These are phyloP conservation scores for Pavo muticus DNA, from an alignment of 2,113 vertebrate genomes.

Conservation along the genomic window DNA sequence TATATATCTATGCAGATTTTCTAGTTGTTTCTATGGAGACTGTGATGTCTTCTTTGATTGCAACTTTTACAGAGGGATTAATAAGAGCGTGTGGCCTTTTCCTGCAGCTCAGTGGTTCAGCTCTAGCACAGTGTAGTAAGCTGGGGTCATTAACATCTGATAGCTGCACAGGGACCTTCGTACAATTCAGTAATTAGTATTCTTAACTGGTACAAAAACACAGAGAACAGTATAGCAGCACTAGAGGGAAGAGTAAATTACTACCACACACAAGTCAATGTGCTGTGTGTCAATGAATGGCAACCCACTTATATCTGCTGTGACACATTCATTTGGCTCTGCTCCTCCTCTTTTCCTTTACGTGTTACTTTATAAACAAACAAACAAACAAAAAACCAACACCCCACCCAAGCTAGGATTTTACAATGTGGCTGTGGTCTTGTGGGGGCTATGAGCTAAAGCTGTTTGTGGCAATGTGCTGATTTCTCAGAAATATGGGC, in stretches of 20 bases:
- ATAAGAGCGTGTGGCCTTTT: background rate
- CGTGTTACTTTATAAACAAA: background rate
- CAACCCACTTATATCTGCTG: background rate
- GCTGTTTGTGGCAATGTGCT: background rate
- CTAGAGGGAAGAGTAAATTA: background rate
- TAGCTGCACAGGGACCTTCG: background rate
- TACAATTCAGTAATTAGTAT: conserved; percentile 1
- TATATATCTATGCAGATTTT: background rate
- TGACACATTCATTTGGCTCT: background rate
- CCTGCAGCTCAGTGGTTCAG: background rate
- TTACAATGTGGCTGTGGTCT: background rate
- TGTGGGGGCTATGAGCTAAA: background rate
- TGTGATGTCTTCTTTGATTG: background rate
- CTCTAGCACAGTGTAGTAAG: background rate
- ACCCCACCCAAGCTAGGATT: background rate
- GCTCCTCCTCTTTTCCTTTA: background rate
- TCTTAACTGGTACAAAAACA: background rate
- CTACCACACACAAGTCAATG: background rate
- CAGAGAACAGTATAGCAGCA: background rate
- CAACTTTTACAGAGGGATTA: background rate
- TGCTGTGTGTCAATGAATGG: background rate
- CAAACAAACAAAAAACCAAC: fast-evolving
- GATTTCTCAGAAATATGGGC: background rate
- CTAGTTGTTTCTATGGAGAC: conserved; percentile 56
- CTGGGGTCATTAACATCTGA: background rate